phyloP scores from a whole-genome alignment of 2,888 invertebrate genomes.

The Eretmocerus hayati region DNA sequence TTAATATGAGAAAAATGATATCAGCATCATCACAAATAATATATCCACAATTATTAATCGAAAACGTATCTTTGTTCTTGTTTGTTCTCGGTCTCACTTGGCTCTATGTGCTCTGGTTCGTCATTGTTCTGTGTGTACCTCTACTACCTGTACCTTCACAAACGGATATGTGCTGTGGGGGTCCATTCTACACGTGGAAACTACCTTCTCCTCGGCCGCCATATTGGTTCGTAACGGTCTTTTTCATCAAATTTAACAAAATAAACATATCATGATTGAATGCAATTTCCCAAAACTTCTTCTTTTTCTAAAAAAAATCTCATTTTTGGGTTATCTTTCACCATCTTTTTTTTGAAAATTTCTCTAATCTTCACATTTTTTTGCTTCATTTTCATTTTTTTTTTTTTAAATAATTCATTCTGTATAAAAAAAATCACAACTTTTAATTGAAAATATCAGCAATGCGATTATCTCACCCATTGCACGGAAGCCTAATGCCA shows the following conservation, averaged over 20 bases:
- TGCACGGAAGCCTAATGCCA: conserved; percentile 53
- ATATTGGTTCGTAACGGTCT: conserved; percentile 48
- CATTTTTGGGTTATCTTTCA: too few species aligned
- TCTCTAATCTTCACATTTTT: conserved; percentile 4
- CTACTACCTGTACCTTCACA: conserved; percentile 46
- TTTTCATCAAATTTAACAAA: conserved; percentile 23
- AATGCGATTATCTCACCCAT: conserved; percentile 44
- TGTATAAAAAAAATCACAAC: too few species aligned
- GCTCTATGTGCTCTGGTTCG: conserved; percentile 49
- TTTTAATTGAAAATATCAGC: too few species aligned
- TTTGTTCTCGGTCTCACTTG: conserved; percentile 48
- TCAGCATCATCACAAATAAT: conserved; percentile 46
- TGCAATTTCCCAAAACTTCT: conserved; percentile 5
- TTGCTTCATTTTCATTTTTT: conserved; percentile 6
- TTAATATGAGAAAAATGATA: too few species aligned
- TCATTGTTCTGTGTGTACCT: conserved; percentile 49
- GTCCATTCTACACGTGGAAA: conserved; percentile 47
- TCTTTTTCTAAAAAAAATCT: conserved; percentile 8
- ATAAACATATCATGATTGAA: conserved; percentile 22
- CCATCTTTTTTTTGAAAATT: too few species aligned
- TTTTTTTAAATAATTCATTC: not conserved
- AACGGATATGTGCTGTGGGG: conserved; percentile 48
- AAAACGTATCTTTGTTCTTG: conserved; percentile 49
- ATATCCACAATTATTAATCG: conserved; percentile 48
- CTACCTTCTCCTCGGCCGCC: conserved; percentile 44